Evolutionary conservation across 2,113 vertebrate species (phyloP).

Genomic region (Halichoerus grypus): DNA sequence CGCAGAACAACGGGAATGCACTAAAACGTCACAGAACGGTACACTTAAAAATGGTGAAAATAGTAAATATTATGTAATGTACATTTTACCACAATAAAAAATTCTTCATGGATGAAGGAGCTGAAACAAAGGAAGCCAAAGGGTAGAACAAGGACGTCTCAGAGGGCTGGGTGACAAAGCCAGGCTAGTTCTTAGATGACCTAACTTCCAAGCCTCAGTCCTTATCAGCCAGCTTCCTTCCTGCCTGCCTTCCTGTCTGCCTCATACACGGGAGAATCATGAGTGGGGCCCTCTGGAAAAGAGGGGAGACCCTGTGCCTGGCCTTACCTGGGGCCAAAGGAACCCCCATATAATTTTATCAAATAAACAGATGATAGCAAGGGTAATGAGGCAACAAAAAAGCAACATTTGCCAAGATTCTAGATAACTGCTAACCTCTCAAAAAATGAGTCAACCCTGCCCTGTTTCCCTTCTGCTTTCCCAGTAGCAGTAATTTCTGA

Average conservation of each 20-base stretch:
- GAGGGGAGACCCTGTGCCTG: not conserved
- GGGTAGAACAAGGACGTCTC: not conserved
- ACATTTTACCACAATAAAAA: not conserved
- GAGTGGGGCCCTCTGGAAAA: not conserved
- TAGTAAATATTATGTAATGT: not conserved
- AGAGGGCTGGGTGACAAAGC: not conserved
- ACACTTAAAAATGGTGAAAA: not conserved
- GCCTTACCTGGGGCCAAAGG: not conserved
- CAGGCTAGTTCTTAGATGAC: not conserved
- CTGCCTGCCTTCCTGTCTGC: not conserved
- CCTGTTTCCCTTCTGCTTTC: not conserved
- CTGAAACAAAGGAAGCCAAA: not conserved
- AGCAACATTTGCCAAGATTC: not conserved
- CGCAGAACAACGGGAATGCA: not conserved
- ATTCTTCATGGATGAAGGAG: not conserved
- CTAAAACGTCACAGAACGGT: not conserved
- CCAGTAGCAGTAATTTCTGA: not conserved
- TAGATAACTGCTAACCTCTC: not conserved
- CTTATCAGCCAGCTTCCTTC: not conserved
- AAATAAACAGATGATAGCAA: not conserved
- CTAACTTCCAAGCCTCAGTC: not conserved
- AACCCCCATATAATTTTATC: not conserved
- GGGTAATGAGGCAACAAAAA: not conserved
- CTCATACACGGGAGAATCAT: not conserved
- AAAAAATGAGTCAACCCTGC: not conserved